Evolutionary conservation across 2,888 invertebrate genomes (phyloP), one percentile per base, ranked within the genome.

Genomic region (Epistrophe grossulariae): DNA sequence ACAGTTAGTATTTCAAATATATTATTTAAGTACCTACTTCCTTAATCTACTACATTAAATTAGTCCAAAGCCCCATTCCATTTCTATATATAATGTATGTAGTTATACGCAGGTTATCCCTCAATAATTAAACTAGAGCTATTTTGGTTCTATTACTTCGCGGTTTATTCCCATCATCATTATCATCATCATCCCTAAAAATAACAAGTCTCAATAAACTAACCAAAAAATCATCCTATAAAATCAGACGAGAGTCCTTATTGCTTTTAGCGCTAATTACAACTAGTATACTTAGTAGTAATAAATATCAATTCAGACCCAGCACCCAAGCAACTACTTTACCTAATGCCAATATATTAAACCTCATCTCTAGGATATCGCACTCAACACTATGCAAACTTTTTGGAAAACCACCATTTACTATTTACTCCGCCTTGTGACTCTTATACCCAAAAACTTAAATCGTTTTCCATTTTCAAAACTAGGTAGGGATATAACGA

Each of bases 251-350:
- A 28, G 8, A 59, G 66, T 50, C 19, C 70, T 28, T 55, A 82
- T 64, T 76, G 71, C 83, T 72, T 76, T 87, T 74, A 72, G 59
- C 71, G 79, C 83, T 83, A 87, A 87, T 87, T 87, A 83, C 83
- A 76, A 79, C 60, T 59, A 74, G 60, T 52, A 40, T 9, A 15
- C n/a, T n/a, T 15, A 55, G 55, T 55, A 28, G 62, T 64, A 81
- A 74, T 85, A 85, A 78, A 82, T 72, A 76, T 72, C 72, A n/a
- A n/a, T 57, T 57, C 38, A 66, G 35, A 59, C 19, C 24, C 24
- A 66, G 35, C 64, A 28, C n/a, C n/a, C n/a, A n/a, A n/a, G n/a
- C 1, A 48, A 50, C 48, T 66, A 40, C 60, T 40, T 60, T 5
- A 60, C 35, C n/a, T 48, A 6, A 35, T 48, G 28, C 48, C 17